Evolutionary conservation across 2,113 vertebrate species (phyloP), one percentile per base, ranked within the genome.

Genomic region (Periophthalmus modestus): DNA sequence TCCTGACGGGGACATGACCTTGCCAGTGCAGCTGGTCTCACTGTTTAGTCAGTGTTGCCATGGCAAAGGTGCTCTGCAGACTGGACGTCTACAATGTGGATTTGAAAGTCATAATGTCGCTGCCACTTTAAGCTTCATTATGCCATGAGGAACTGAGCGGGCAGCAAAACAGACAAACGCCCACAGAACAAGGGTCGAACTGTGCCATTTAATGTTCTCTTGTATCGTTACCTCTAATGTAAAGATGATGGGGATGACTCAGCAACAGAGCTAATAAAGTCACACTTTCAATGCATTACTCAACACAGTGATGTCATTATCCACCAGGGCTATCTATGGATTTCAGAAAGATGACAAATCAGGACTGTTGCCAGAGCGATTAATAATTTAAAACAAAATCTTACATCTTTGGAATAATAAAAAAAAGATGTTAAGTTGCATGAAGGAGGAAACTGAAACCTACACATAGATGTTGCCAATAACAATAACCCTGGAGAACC

Each of bases 61-160:
- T 89, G 82, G 86, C 48, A 57, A 91, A 66, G 74, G 81, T 2
- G 55, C 86, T 77, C 46, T 66, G 78, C 77, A 89, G 91, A 89
- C 88, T 88, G 85, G 80, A 85, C 79, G 87, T 91, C 88, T 91
- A 91, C 43, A 34, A 73, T 43, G 62, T 72, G 87, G 85, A 91
- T 89, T 88, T 89, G 73, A 87, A 88, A 92, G 87, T 89, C 84
- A 87, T 89, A 87, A 89, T 13, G 82, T 80, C 33, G 79, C 83
- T 79, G 46, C 78, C 73, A 73, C 89, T 78, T 75, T 79, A 72
- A 87, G 83, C 79, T 85, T 85, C 77, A 81, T 88, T 80, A 81
- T 85, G 78, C 71, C 76, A 55, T 52, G 75, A 73, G 72, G 84
- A 80, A 82, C 80, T 70, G 79, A 71, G 72, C 66, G 72, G 81